phyloP scores from a whole-genome alignment of 2,113 vertebrate genomes.

The Calyptomena viridis region DNA sequence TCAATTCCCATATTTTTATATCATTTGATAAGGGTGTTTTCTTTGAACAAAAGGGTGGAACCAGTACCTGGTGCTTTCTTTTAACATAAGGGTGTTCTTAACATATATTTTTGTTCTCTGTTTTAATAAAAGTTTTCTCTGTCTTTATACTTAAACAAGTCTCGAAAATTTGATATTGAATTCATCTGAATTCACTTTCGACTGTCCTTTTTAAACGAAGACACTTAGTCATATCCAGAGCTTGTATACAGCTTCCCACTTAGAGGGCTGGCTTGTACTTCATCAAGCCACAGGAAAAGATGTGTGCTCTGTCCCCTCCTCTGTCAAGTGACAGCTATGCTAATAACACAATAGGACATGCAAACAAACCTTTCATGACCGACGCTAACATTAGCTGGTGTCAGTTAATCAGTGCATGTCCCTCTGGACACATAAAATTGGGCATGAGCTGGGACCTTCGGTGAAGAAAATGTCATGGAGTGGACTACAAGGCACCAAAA shows the following conservation, averaged over 20 bases:
- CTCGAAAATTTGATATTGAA: too few relatives aligned
- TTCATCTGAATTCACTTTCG: too few relatives aligned
- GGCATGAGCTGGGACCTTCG: background rate
- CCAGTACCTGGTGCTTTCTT: too few relatives aligned
- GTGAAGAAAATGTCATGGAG: background rate
- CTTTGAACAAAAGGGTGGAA: too few relatives aligned
- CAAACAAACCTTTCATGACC: background rate
- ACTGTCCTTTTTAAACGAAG: too few relatives aligned
- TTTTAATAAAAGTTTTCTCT: too few relatives aligned
- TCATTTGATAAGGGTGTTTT: too few relatives aligned
- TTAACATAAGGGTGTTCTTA: too few relatives aligned
- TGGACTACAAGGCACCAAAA: background rate
- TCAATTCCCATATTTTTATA: too few relatives aligned
- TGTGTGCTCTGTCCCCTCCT: background rate
- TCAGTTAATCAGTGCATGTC: background rate
- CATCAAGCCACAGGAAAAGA: background rate
- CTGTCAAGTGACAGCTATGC: background rate
- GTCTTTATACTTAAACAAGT: too few relatives aligned
- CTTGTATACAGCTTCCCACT: background rate
- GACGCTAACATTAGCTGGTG: accelerated
- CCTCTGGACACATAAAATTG: background rate
- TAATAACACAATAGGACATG: background rate
- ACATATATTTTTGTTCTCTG: too few relatives aligned
- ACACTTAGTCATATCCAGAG: background rate
- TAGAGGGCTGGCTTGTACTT: background rate